Evolutionary conservation across 2,888 invertebrate genomes (phyloP), one percentile per base, ranked within the genome.

Genomic region (Zygothrica quintamaculata): DNA sequence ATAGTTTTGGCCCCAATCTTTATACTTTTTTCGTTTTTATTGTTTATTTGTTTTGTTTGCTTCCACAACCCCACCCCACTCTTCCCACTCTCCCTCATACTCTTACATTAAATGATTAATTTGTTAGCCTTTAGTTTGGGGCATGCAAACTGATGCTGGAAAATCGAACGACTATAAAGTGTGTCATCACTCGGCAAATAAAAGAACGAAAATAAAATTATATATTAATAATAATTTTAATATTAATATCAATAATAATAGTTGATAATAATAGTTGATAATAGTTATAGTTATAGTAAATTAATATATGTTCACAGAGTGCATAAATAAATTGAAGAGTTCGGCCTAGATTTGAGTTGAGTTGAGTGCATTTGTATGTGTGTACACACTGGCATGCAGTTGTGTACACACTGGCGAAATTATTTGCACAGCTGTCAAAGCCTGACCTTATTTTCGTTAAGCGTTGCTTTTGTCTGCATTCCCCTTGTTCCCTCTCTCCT

Each of bases 381-480:
- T 40, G 43, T 16, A 39, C 51, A 51, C 48, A 46, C 58, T 47
- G 16, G 18, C 46, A 29, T 31, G 37, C 61, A 61, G 50, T 68
- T 69, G 65, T 65, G 69, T 40, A 73, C 65, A 73, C 82, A 72
- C 58, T 56, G 56, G 64, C 68, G 56, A 84, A 81, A 87, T 87
- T 84, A 87, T 84, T 84, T 84, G 87, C 87, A 69, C 82, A 84
- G 82, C 82, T 84, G 82, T 84, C 82, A 87, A 76, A 84, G 87
- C 80, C 65, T 84, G 82, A 84, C 82, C 82, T 65, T 78, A 76
- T 56, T 84, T 81, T 52, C 26, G 26, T 62, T 39, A 51, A 65
- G 53, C 51, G 69, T 64, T 57, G 77, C 67, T 71, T 65, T 67
- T 74, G 57, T 64, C 46, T 37, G 22, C 25, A 25, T 25, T n/a